Base-by-base conservation (phyloP, 2,113 vertebrate genomes). In the Equus przewalskii region DNA sequence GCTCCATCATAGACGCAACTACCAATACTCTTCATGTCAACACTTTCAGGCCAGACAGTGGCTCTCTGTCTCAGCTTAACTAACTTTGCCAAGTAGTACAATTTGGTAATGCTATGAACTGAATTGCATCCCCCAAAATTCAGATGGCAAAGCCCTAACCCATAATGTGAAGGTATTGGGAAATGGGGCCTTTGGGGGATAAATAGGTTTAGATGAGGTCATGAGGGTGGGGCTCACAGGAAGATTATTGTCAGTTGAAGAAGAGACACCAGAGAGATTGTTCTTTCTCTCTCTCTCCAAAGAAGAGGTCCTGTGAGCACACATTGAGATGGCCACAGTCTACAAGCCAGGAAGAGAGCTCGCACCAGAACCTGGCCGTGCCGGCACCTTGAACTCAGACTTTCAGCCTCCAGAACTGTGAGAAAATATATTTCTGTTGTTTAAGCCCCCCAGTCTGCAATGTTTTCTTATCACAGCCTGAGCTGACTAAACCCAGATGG, bases 11-110 rank as follows among this genome's bases (percentile, higher is more conserved):
- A 44, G 54, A 83, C 15, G 58, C 15, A 94, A 82, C 33, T 79
- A 33, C 13, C 79, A 33, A 72, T 13, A 79, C 0, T 80, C 72
- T 79, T 91, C 54, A 56, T 13, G 33, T 76, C 30, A 75, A 80
- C 49, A 8, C 46, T 95, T 60, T 11, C 51, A 41, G 54, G 81
- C 24, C 49, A 83, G 62, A 58, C 3, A 67, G 7, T 7, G 46
- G 36, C 26, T 92, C n/a, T 80, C 36, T 69, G 64, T 89, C 82
- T 95, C 78, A 86, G 33, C 56, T 49, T 96, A 89, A 79, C 8
- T 56, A 72, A 62, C 12, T 73, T 36, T 75, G 67, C 56, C 56
- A 89, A 46, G 10, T 80, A 24, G 96, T 24, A 58, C n/a, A 80
- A 46, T 0, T n/a, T 18, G 12, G 21, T 62, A 28, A 18, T 67